phyloP scores from a whole-genome alignment of 35 echinoderm and acorn worm genomes.

The Lytechinus variegatus region DNA sequence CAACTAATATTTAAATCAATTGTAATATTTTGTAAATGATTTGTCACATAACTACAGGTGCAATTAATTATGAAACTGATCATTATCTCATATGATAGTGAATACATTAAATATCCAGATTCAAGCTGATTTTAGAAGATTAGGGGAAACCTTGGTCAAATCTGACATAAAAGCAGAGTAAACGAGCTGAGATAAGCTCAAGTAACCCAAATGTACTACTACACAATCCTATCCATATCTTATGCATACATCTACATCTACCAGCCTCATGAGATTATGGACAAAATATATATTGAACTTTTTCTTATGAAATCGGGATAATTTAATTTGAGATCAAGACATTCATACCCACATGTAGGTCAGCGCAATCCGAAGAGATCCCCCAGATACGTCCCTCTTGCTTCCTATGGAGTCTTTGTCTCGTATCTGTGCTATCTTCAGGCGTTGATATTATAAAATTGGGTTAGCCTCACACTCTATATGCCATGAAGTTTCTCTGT shows the following conservation, averaged over 20 bases:
- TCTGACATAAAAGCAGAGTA: no score
- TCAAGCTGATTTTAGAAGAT: no score
- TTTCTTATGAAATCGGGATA: slow-evolving; percentile 24
- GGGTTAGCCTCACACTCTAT: slow-evolving; percentile 10
- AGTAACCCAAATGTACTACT: background rate
- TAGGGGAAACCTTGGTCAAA: no score
- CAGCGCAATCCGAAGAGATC: background rate
- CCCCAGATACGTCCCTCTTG: background rate
- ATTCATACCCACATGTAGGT: slow-evolving; percentile 28
- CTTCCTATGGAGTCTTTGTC: background rate
- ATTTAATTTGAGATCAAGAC: slow-evolving; percentile 40
- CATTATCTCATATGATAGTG: no score
- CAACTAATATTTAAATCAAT: no score
- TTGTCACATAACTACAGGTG: no score
- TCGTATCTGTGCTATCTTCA: slow-evolving; percentile 22
- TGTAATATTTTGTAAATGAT: no score
- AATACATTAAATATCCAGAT: no score
- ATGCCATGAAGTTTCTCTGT: slow-evolving; percentile 24
- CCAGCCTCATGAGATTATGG: background rate
- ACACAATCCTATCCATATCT: background rate
- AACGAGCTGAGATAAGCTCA: background rate
- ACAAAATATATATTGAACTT: slow-evolving; percentile 28
- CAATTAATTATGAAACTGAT: no score
- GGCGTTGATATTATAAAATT: slow-evolving; percentile 27
- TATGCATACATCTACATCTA: background rate